Conservation (phyloP, 2,113 vertebrate species). For the Xenopus tropicalis region UCB_Xtro_10.0 CM004444.2:85579501-85580000, state of each 20-base stretch:
- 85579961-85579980: too few relatives aligned
- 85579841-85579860: not conserved
- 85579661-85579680: not conserved
- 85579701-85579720: constrained; percentile 10
- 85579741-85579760: constrained; percentile 15
- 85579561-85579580: too few relatives aligned
- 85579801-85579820: constrained; percentile 32
- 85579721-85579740: constrained; percentile 16
- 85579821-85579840: constrained; percentile 5
- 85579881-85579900: constrained; percentile 28
- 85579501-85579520: too few relatives aligned
- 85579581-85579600: too few relatives aligned
- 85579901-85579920: not conserved
- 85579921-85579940: too few relatives aligned
- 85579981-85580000: too few relatives aligned
- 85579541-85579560: too few relatives aligned
- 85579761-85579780: constrained; percentile 35
- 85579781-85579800: constrained; percentile 10
- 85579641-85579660: too few relatives aligned
- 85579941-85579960: too few relatives aligned
- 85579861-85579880: constrained; percentile 19
- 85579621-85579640: too few relatives aligned
- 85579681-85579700: not conserved
- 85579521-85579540: too few relatives aligned
- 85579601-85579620: too few relatives aligned